Evolutionary conservation across 2,888 invertebrate genomes (phyloP), one percentile per base, ranked within the genome.

Genomic region (Stenolophus ochropezus): DNA sequence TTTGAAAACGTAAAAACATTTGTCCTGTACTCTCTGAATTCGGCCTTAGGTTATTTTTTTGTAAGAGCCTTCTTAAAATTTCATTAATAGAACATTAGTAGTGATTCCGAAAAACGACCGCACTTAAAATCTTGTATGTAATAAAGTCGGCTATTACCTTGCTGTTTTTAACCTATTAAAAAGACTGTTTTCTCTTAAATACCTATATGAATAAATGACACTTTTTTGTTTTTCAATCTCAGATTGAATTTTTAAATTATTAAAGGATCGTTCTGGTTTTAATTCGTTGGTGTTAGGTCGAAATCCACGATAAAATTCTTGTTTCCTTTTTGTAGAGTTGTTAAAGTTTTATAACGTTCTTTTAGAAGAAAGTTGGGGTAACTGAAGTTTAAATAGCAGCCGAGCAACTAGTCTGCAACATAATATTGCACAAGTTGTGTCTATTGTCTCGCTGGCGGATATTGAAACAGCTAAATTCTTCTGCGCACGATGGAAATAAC

Each of bases 241-340:
- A n/a, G n/a, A n/a, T n/a, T n/a, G n/a, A n/a, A n/a, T 42, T 42
- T 42, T 42, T 42, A 11, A 6, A 42, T 42, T 42, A 42, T 42
- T 42, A 42, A 8, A 42, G 33, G 8, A 42, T 42, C 21, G 6
- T 56, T 8, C 20, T 20, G 5, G 6, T 49, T 53, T 56, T 56
- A 56, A 56, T 20, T 21, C 21, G 14, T 18, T 69, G 65, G 8
- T 33, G 16, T 69, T 33, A 18, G 21, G 18, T 56, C 21, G 20
- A 25, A 61, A 27, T n/a, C 18, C 20, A n/a, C 65, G 65, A 33
- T 33, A 69, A 69, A 69, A 69, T 69, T 16, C 18, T 69, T 69
- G 65, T 33, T 69, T 69, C 20, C 65, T 27, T 69, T 69, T 69
- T 69, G 27, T 18, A 69, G 65, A 69, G 27, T 69, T 33, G 61